These are phyloP conservation scores for Samia ricini DNA, from an alignment of 1,140 invertebrate genomes.

Conservation along the genomic window DNA sequence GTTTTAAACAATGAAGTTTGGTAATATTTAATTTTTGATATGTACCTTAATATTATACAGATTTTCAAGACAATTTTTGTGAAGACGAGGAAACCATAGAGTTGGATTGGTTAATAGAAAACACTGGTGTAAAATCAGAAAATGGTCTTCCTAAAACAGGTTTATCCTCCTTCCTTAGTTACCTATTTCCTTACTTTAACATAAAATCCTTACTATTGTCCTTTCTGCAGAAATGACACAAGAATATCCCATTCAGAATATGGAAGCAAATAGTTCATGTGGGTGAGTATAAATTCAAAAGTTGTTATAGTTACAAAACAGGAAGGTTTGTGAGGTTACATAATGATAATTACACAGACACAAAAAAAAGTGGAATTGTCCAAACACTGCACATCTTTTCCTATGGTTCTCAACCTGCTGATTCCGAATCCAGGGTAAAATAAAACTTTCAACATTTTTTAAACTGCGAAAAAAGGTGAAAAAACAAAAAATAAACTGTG, in stretches of 20 bases:
- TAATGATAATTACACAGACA: too few species aligned
- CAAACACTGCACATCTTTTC: too few species aligned
- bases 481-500: too few species aligned
- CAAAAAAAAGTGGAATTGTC: too few species aligned
- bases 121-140: neutral
- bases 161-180: slow-evolving; percentile 31
- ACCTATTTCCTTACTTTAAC: slow-evolving; percentile 19
- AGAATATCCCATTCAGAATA: neutral
- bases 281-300: slow-evolving; percentile 12
- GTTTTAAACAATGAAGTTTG: neutral
- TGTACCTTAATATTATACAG: slow-evolving; percentile 26
- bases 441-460: too few species aligned
- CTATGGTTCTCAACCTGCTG: too few species aligned
- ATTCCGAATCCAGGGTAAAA: too few species aligned
- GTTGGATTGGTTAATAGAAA: slow-evolving; percentile 44
- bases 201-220: slow-evolving; percentile 24
- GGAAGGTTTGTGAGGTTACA: too few species aligned
- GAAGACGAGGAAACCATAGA: slow-evolving; percentile 57
- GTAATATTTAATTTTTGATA: neutral
- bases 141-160: slow-evolving; percentile 29
- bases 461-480: too few species aligned
- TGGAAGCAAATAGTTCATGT: neutral
- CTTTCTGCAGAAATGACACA: slow-evolving; percentile 17
- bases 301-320: neutral
- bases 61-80: slow-evolving; percentile 48